Evolutionary conservation across 35 echinoderm and acorn worm species (phyloP).

Genomic region (Strongylocentrotus purpuratus): DNA sequence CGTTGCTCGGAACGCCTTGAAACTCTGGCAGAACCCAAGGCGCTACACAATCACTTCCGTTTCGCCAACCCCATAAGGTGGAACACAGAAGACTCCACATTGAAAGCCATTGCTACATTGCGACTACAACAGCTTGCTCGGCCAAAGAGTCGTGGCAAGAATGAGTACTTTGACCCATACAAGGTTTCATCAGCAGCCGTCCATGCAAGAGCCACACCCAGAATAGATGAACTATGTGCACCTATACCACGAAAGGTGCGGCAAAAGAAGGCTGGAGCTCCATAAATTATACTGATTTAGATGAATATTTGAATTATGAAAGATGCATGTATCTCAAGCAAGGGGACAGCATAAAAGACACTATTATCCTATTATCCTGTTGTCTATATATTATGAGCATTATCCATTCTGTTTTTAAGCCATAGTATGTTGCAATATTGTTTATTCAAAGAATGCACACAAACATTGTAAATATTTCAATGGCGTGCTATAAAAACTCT

Average conservation of each 20-base stretch:
- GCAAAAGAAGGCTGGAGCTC: conserved; percentile 64
- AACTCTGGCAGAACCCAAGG: conserved; percentile 75
- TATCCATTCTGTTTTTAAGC: neutral
- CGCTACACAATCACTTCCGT: conserved; percentile 68
- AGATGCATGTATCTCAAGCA: neutral
- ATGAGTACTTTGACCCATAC: conserved; percentile 94
- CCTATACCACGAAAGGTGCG: conserved; percentile 93
- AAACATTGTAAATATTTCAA: neutral
- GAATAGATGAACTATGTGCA: conserved; percentile 86
- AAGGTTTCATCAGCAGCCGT: conserved; percentile 80
- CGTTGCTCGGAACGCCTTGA: conserved; percentile 86
- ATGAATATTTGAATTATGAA: neutral
- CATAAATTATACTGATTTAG: neutral
- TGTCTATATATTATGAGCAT: neutral
- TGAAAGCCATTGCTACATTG: conserved; percentile 88
- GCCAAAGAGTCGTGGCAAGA: conserved; percentile 89
- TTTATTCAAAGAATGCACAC: neutral
- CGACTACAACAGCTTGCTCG: conserved; percentile 90
- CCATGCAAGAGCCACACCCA: conserved; percentile 83
- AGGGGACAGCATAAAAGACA: neutral
- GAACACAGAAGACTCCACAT: conserved; percentile 72
- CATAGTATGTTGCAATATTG: neutral
- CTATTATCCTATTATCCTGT: neutral
- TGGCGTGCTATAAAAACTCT: neutral
- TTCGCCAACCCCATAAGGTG: conserved; percentile 74